phyloP scores from a whole-genome alignment of 2,797 vertebrate species.

The Gambelia wislizenii region DNA sequence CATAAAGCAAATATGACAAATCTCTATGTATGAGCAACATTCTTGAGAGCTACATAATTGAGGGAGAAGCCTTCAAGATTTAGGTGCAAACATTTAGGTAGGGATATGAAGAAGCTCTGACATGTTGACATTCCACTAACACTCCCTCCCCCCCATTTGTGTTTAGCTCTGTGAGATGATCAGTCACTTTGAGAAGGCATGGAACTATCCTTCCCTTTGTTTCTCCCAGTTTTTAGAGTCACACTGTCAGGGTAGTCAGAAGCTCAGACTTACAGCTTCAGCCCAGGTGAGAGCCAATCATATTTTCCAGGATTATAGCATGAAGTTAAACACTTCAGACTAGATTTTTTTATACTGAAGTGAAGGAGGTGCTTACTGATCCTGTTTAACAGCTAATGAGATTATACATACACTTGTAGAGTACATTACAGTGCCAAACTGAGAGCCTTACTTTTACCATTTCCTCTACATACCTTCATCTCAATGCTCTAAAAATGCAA shows the following conservation, averaged over 20 bases:
- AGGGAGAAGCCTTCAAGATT: background rate
- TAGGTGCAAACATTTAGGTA: background rate
- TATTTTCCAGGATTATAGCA: background rate
- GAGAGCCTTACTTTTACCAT: constrained; percentile 25
- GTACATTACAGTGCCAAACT: background rate
- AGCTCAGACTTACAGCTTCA: background rate
- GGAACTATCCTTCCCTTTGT: background rate
- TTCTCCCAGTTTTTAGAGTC: too few relatives aligned
- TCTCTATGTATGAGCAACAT: background rate
- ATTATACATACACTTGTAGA: background rate
- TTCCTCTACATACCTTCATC: background rate
- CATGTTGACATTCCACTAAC: too few relatives aligned
- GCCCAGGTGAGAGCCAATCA: background rate
- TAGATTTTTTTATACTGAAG: constrained; percentile 4
- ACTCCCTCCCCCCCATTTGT: background rate
- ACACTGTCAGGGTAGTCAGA: background rate
- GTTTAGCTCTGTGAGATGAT: constrained; percentile 1
- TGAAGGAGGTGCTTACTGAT: constrained; percentile 11
- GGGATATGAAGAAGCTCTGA: too few relatives aligned
- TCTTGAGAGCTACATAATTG: background rate
- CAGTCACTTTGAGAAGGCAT: background rate
- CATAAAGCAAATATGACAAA: background rate
- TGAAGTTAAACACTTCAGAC: constrained; percentile 9
- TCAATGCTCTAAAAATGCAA: background rate
- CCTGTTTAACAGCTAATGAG: background rate